Evolutionary conservation across 2,888 invertebrate genomes (phyloP).

Genomic region (Apoda limacodes): DNA sequence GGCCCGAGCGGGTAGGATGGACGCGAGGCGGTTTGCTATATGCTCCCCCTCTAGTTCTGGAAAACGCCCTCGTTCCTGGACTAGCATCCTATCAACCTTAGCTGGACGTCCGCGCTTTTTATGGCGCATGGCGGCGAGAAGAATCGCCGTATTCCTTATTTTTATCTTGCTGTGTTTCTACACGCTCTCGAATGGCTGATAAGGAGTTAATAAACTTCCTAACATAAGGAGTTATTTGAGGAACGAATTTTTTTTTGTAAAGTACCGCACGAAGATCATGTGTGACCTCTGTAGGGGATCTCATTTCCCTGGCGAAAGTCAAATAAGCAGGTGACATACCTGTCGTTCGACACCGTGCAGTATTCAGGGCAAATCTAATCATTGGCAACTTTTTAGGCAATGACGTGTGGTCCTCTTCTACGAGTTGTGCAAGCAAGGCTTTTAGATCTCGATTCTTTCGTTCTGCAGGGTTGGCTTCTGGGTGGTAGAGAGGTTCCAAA

Average conservation of each 20-base stretch:
- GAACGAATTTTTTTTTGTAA: slow-evolving; percentile 8
- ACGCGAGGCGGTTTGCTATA: no score
- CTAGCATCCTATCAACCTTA: neutral
- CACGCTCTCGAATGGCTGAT: no score
- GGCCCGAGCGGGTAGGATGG: no score
- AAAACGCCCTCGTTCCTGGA: slow-evolving; percentile 4
- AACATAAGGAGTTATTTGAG: slow-evolving; percentile 8
- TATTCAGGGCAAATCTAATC: slow-evolving; percentile 17
- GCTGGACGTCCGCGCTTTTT: slow-evolving; percentile 3
- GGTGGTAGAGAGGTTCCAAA: slow-evolving; percentile 11
- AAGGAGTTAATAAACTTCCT: no score
- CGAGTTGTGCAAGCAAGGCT: neutral
- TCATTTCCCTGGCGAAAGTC: slow-evolving; percentile 15
- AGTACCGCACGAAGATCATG: slow-evolving; percentile 9
- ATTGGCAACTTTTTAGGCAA: slow-evolving; percentile 10
- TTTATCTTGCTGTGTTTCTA: no score
- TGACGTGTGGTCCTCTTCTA: slow-evolving; percentile 2
- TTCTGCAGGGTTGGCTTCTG: no score
- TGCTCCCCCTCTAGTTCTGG: slow-evolving; percentile 5
- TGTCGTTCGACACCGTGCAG: slow-evolving; percentile 3
- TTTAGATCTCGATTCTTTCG: slow-evolving; percentile 10
- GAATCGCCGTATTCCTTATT: no score
- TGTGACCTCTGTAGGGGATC: slow-evolving; percentile 7
- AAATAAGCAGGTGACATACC: slow-evolving; percentile 12
- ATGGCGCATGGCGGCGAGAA: no score